Evolutionary conservation across 2,113 vertebrate species (phyloP), one percentile per base, ranked within the genome.

Genomic region (Damaliscus lunatus): DNA sequence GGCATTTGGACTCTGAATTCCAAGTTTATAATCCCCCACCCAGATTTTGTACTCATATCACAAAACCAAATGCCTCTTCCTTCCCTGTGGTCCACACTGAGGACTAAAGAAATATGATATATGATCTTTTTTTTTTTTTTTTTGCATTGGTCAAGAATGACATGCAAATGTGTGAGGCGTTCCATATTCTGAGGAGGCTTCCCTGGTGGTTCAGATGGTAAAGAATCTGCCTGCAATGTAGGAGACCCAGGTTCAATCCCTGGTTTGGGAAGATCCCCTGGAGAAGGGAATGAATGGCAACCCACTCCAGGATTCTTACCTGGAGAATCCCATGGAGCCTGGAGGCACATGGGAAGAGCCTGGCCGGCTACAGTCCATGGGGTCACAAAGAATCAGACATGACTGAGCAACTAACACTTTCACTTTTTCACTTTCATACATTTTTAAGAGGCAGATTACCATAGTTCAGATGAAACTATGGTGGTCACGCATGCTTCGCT

Each of bases 391-490:
- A 71, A 12, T 6, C 67, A 71, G 67, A 71, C n/a, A 71, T 3
- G 19, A 71, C n/a, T 71, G n/a, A 23, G n/a, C n/a, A 36, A 36
- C 19, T 71, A 71, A 71, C n/a, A 71, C 19, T 71, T 36, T 23
- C n/a, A 71, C 4, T 36, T 71, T 71, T 71, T 36, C 64, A 23
- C 64, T 36, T 71, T 21, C 52, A 25, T 95, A 53, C 57, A 46
- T 88, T 87, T 88, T 87, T 52, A 88, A 85, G 48, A 82, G 5
- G 17, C 31, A 59, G 23, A 6, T 57, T 33, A 90, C 7, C 52
- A 92, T 86, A 25, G 88, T n/a, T 88, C 8, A 93, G 17, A 88
- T 91, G 14, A 93, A 94, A 93, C 12, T 77, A 27, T 23, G 67
- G 67, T 71, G 10, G n/a, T 71, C 67, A 23, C 5, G 0, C 1